These are phyloP conservation scores for Asarcornis scutulata DNA, from an alignment of 2,113 vertebrate species.

Conservation along the genomic window DNA sequence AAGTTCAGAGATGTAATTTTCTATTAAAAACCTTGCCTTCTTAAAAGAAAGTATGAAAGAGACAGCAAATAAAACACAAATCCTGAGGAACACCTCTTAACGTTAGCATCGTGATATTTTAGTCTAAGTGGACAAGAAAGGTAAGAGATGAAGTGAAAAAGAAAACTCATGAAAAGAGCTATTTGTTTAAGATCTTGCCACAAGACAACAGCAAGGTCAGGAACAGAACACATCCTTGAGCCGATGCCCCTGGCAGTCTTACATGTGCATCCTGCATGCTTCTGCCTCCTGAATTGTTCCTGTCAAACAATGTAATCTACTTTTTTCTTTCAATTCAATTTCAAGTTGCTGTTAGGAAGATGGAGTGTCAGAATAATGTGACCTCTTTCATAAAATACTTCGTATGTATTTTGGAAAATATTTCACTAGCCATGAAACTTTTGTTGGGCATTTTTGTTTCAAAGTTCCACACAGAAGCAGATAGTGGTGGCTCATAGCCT, in stretches of 20 bases:
- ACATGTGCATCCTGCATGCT: not conserved
- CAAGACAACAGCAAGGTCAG: not conserved
- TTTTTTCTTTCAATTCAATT: not conserved
- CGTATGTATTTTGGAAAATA: not conserved
- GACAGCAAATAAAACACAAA: not conserved
- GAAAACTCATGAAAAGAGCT: not conserved
- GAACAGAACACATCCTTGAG: not conserved
- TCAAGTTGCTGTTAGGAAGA: not conserved
- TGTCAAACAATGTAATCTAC: not conserved
- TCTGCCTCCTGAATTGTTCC: not conserved
- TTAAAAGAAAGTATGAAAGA: not conserved
- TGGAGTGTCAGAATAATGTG: not conserved
- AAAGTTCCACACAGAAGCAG: not conserved
- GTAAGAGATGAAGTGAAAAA: not conserved
- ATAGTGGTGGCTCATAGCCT: not conserved
- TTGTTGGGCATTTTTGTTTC: not conserved
- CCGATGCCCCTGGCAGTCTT: not conserved
- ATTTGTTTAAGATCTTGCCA: not conserved
- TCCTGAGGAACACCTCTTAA: not conserved
- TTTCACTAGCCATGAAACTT: not conserved
- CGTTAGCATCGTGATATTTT: accelerated
- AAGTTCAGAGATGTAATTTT: not conserved
- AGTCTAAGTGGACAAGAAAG: not conserved
- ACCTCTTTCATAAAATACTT: not conserved
- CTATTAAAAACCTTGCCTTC: not conserved